A percentile compares a stretch with the other conserved stretches of the same genome.
Conservation (phyloP, 2,888 invertebrate genomes). For the Cactoblastis cactorum region DNA sequence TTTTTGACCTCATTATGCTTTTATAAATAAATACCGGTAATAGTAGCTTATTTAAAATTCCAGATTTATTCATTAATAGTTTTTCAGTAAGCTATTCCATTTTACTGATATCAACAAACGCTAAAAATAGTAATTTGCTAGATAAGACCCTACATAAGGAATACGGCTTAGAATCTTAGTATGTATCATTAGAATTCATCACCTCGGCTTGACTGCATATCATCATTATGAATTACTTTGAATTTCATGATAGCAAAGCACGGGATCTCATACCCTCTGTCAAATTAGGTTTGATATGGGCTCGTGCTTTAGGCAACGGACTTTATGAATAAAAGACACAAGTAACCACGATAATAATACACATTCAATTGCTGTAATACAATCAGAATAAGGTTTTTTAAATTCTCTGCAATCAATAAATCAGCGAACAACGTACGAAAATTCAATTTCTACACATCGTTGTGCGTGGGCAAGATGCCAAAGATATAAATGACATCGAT, state of each 20-base stretch:
- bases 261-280: constrained; percentile 38
- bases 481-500: constrained; percentile 48
- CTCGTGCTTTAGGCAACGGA: constrained; percentile 31
- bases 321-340: constrained; percentile 6
- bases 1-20: constrained; percentile 29
- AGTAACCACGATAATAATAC: constrained; percentile 21
- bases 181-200: constrained; percentile 35
- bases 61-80: neutral
- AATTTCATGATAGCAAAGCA: constrained; percentile 36
- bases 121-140: neutral
- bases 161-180: constrained; percentile 34
- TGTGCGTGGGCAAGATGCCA: constrained; percentile 48
- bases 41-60: constrained; percentile 13
- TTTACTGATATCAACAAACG: constrained; percentile 11
- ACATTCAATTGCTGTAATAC: constrained; percentile 27
- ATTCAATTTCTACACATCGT: constrained; percentile 51
- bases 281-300: constrained; percentile 35
- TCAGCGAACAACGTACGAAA: constrained; percentile 46
- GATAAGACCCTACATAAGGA: neutral
- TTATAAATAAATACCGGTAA: constrained; percentile 6
- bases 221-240: constrained; percentile 44
- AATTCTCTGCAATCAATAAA: constrained; percentile 44
- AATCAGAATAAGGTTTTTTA: constrained; percentile 42
- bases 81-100: neutral
- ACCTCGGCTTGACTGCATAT: constrained; percentile 32